Evolutionary conservation across 1,140 invertebrate genomes (phyloP).

Genomic region (Amyelois transitella): DNA sequence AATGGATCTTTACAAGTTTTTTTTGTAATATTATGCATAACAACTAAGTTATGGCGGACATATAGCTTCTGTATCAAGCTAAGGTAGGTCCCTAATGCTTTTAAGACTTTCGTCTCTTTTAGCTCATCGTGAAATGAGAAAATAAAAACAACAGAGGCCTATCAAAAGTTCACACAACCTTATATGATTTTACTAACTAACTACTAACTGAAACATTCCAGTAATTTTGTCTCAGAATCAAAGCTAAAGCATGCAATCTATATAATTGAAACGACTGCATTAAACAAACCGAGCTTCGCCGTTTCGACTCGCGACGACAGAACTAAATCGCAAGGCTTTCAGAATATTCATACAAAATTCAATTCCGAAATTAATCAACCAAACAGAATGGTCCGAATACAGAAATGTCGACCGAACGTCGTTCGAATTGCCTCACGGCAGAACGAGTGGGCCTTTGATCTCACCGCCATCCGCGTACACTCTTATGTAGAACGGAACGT

Average conservation of each 20-base stretch:
- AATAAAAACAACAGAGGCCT: too few species aligned
- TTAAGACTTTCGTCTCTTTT: too few species aligned
- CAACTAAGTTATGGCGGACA: too few species aligned
- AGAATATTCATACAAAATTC: not conserved
- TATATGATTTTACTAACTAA: too few species aligned
- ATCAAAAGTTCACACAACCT: too few species aligned
- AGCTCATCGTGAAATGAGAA: too few species aligned
- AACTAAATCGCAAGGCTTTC: not conserved
- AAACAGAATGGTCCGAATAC: not conserved
- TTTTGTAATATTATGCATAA: too few species aligned
- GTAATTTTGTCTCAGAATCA: too few species aligned
- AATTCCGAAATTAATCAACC: not conserved
- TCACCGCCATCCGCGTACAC: conserved; percentile 33
- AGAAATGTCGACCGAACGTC: not conserved
- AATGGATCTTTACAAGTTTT: not conserved
- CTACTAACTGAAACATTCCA: too few species aligned
- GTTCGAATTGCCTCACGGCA: not conserved
- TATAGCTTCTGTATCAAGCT: too few species aligned
- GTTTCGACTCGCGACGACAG: not conserved
- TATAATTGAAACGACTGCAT: too few species aligned
- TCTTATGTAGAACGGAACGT: conserved; percentile 26
- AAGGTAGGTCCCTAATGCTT: too few species aligned
- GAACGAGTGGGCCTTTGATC: conserved; percentile 57
- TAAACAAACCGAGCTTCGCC: not conserved
- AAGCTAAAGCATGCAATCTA: not conserved